A percentile compares a stretch with the other conserved stretches of the same genome.
phyloP scores from a whole-genome alignment of 2,113 vertebrate genomes.

The Anolis sagrei region DNA sequence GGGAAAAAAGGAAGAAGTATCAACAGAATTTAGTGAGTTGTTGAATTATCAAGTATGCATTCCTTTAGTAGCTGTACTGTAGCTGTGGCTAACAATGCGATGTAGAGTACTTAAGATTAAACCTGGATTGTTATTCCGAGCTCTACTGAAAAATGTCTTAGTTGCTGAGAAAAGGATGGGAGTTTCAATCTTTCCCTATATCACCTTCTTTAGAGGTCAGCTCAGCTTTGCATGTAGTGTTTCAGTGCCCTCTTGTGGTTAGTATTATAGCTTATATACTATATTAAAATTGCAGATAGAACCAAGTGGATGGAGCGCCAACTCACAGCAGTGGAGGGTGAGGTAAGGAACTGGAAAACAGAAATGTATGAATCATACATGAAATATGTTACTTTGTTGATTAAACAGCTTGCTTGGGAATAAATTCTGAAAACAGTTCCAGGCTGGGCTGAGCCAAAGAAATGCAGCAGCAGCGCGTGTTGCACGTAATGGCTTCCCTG shows the following conservation, averaged over 20 bases:
- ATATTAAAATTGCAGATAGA: conserved; percentile 64
- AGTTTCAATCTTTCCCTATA: neutral
- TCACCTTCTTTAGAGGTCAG: neutral
- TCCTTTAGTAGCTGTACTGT: too few relatives aligned
- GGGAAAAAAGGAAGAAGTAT: too few relatives aligned
- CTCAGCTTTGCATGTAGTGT: neutral
- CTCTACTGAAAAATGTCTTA: neutral
- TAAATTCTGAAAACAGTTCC: conserved; percentile 72
- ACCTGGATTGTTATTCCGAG: neutral
- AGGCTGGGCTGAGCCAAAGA: conserved; percentile 60
- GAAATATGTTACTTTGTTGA: conserved; percentile 74
- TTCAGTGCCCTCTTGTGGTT: conserved; percentile 65
- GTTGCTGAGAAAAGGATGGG: neutral
- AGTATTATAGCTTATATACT: conserved; percentile 49
- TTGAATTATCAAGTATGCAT: too few relatives aligned
- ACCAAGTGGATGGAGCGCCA: conserved; percentile 67
- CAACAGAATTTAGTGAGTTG: too few relatives aligned
- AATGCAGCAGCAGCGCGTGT: neutral
- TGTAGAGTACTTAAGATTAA: neutral
- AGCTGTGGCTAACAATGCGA: neutral
- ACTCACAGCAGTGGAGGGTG: conserved; percentile 62
- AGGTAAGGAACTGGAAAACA: conserved; percentile 72
- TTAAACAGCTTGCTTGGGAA: conserved; percentile 75
- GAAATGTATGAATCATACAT: conserved; percentile 71
- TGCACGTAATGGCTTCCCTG: neutral